Conservation (phyloP, 2,888 invertebrate species). For the Ormyrus rosae region DNA sequence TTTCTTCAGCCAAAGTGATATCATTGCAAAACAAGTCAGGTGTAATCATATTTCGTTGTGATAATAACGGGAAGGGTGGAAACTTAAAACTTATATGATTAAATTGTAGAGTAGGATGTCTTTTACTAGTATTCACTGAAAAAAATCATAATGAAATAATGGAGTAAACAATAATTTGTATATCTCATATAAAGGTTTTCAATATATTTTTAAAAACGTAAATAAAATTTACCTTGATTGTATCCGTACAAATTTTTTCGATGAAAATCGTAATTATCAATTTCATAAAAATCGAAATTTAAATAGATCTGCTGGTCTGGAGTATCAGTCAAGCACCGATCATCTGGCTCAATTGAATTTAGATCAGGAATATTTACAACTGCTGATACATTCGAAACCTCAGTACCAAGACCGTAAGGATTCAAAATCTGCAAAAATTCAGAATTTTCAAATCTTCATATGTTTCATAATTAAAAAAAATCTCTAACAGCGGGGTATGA, state of each 20-base stretch:
- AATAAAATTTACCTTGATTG: constrained; percentile 79
- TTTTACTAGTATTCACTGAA: constrained; percentile 59
- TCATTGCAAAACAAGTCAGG: constrained; percentile 85
- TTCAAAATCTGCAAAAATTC: constrained; percentile 83
- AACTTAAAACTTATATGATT: constrained; percentile 90
- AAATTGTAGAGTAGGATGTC: constrained; percentile 88
- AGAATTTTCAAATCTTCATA: background rate
- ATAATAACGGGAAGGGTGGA: constrained; percentile 84
- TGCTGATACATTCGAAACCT: constrained; percentile 68
- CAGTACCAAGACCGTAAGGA: constrained; percentile 85
- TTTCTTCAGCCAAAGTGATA: constrained; percentile 78
- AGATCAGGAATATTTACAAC: constrained; percentile 81
- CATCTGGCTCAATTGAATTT: constrained; percentile 75
- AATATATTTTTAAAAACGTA: background rate
- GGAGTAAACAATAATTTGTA: background rate
- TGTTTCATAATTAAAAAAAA: background rate
- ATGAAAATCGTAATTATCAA: constrained; percentile 89
- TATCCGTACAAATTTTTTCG: constrained; percentile 85
- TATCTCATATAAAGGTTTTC: too few species aligned
- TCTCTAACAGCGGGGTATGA: too few species aligned
- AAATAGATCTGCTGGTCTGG: constrained; percentile 87
- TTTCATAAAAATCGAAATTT: constrained; percentile 91
- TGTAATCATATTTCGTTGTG: constrained; percentile 81
- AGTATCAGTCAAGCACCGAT: background rate
- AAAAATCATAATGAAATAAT: background rate